Percentiles rank a stretch among this genome's conserved stretches.
Evolutionary conservation across 2,113 vertebrate species (phyloP).

Genomic region (Nannobrachium achirus): DNA sequence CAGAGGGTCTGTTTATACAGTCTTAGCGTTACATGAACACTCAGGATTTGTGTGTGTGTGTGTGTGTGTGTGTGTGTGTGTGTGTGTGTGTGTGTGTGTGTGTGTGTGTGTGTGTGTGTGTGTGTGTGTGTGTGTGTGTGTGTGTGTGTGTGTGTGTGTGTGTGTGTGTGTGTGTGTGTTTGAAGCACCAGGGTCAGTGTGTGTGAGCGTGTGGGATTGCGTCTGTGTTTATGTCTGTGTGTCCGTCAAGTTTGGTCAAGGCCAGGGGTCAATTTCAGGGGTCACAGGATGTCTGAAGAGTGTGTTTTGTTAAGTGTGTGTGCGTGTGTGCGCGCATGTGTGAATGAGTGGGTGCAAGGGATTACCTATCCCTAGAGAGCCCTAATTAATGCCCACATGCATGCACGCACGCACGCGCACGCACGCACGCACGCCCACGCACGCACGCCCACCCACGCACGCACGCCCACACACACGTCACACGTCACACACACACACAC

Average conservation of each 20-base stretch:
- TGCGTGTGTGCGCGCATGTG: slow-evolving; percentile 18
- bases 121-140: slow-evolving; percentile 28
- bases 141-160: slow-evolving; percentile 12
- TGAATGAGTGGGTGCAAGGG: slow-evolving; percentile 3
- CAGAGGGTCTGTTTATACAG: too few species aligned
- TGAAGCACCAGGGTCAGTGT: slow-evolving; percentile 35
- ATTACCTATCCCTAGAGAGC: slow-evolving; percentile 68
- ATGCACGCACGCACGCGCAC: slow-evolving; percentile 42
- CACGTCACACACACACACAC: slow-evolving; percentile 43
- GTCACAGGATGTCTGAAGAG: slow-evolving; percentile 12
- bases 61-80: too few species aligned
- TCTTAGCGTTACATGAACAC: too few species aligned
- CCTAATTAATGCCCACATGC: slow-evolving; percentile 59
- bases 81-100: too few species aligned
- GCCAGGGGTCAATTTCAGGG: slow-evolving; percentile 9
- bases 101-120: slow-evolving; percentile 10
- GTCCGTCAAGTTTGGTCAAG: slow-evolving; percentile 4
- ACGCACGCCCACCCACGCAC: slow-evolving; percentile 13
- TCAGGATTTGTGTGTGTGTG: too few species aligned
- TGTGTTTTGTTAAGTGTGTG: slow-evolving; percentile 29
- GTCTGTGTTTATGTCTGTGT: slow-evolving; percentile 11
- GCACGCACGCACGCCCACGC: slow-evolving; percentile 35
- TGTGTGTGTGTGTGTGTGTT: slow-evolving; percentile 12
- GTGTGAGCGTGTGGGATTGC: slow-evolving; percentile 35
- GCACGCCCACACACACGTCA: slow-evolving; percentile 8